These are phyloP conservation scores for Xestia ashworthii DNA, from an alignment of 2,888 invertebrate species.

Conservation along the genomic window DNA sequence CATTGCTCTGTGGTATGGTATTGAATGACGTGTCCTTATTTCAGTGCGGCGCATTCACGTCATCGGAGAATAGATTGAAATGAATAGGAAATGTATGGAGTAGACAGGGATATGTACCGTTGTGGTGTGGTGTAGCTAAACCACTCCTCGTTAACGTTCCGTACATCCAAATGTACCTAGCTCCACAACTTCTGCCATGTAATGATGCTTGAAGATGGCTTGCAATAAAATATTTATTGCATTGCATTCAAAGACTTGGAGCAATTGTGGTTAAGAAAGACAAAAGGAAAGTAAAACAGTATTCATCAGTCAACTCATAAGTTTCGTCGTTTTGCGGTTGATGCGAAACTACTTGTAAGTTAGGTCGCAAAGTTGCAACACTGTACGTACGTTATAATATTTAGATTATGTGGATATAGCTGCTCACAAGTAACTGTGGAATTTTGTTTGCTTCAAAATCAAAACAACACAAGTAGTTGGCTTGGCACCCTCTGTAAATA, in stretches of 20 bases:
- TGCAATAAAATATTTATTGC: slow-evolving; percentile 36
- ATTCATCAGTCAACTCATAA: slow-evolving; percentile 16
- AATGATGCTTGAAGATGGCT: slow-evolving; percentile 17
- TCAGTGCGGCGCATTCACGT: slow-evolving; percentile 76
- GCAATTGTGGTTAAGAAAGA: slow-evolving; percentile 43
- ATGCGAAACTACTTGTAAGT: background rate
- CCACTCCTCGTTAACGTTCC: slow-evolving; percentile 52
- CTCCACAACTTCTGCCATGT: slow-evolving; percentile 19
- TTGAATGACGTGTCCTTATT: slow-evolving; percentile 86
- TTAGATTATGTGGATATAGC: background rate
- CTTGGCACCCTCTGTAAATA: slow-evolving; percentile 21
- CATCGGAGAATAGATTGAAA: slow-evolving; percentile 70
- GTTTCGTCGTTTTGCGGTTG: slow-evolving; percentile 38
- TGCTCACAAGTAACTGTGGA: background rate
- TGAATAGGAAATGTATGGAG: slow-evolving; percentile 67
- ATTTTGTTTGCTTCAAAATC: slow-evolving; percentile 27
- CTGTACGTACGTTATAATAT: slow-evolving; percentile 13
- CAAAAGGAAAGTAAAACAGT: slow-evolving; percentile 48
- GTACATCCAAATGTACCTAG: slow-evolving; percentile 29
- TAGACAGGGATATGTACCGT: slow-evolving; percentile 52
- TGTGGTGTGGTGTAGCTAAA: slow-evolving; percentile 43
- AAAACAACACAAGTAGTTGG: slow-evolving; percentile 29
- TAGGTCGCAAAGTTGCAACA: slow-evolving; percentile 22
- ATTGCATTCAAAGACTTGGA: slow-evolving; percentile 33
- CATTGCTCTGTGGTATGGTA: slow-evolving; percentile 77